Evolutionary conservation across 2,888 invertebrate genomes (phyloP), one percentile per base, ranked within the genome.

Genomic region (Pseudoips prasinana): DNA sequence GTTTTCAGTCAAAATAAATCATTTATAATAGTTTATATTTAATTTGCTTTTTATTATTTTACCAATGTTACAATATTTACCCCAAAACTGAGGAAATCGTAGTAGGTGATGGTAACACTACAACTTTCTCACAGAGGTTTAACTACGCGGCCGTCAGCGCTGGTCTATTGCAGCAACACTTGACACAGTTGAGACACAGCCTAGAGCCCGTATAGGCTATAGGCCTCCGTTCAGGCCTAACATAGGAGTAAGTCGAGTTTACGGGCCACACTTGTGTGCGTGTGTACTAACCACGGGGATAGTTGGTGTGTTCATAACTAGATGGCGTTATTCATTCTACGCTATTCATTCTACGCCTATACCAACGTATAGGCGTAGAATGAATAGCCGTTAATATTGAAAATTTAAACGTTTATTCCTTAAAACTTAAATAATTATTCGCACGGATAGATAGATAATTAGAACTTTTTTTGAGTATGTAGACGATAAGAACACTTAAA

Each of bases 61-160:
- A 14, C 14, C 30, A 64, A 50, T 75, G 69, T 75, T 78, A 73
- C 79, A 72, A 78, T 51, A 68, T 68, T 47, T 44, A 58, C 49
- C 33, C 22, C 29, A 39, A 33, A 43, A 51, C 54, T 35, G 43
- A 37, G 45, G 37, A 36, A 30, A 25, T 39, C 42, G 64, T 69
- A 73, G 65, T 64, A 64, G 87, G 87, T 87, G 87, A 81, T 78
- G 87, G 87, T 87, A 83, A 84, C 74, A 73, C 69, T 72, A 59
- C 67, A 52, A 73, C 65, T 75, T 70, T 79, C 77, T 81, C 83
- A 65, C 89, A 89, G 89, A 86, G 86, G 80, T 88, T 89, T 88
- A 88, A 87, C 87, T 89, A 89, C 85, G 88, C 88, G 72, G 73
- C 87, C 56, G 86, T 86, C 73, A 87, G 69, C 81, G 86, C 88